A percentile compares a stretch with the other conserved stretches of the same genome.
Evolutionary conservation across 2,797 vertebrate genomes (phyloP).

Genomic region (Momotus momota): DNA sequence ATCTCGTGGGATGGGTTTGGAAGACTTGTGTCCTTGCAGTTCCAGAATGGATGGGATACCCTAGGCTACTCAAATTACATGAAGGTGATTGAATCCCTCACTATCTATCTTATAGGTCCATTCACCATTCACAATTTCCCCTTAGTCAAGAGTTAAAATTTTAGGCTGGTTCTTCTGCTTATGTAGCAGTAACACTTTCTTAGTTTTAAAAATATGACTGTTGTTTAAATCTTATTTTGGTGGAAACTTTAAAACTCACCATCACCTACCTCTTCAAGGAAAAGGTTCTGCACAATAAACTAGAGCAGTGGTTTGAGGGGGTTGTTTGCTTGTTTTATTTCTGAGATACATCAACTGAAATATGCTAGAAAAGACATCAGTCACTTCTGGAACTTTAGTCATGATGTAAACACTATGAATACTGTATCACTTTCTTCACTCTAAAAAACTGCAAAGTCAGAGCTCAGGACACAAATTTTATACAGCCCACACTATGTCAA

Average conservation of each 20-base stretch:
- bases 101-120: background rate
- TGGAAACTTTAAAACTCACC: background rate
- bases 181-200: background rate
- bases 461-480: background rate
- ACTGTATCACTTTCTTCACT: background rate
- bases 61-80: background rate
- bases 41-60: background rate
- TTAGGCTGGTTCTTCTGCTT: background rate
- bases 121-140: background rate
- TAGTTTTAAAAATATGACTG: background rate
- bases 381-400: background rate
- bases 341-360: background rate
- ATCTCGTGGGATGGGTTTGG: background rate
- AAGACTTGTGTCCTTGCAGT: background rate
- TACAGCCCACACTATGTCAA: background rate
- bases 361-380: background rate
- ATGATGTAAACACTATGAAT: background rate
- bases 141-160: background rate
- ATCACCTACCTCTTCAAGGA: background rate
- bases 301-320: fast-evolving
- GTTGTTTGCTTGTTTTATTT: background rate
- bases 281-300: background rate
- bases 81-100: background rate
- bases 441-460: background rate
- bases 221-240: background rate